Conservation (phyloP, 2,113 vertebrate genomes). For the Stigmatopora argus region DNA sequence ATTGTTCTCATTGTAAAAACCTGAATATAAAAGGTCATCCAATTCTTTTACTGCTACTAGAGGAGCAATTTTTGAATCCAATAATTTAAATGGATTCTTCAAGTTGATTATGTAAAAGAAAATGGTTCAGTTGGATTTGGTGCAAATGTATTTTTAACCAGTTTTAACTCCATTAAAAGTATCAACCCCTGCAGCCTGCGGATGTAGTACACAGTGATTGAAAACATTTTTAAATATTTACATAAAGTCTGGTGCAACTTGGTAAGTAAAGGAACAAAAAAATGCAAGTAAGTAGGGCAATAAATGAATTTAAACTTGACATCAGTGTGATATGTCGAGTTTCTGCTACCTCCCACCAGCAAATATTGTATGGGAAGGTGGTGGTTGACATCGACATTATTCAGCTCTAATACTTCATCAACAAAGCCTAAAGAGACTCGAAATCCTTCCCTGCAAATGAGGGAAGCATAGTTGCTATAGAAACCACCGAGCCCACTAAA, state of each 20-base stretch:
- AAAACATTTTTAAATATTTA: neutral
- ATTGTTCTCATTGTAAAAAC: conserved; percentile 6
- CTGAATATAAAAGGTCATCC: conserved; percentile 9
- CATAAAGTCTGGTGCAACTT: neutral
- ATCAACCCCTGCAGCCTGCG: neutral
- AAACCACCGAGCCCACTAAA: conserved; percentile 43
- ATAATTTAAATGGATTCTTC: conserved; percentile 13
- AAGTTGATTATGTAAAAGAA: conserved; percentile 10
- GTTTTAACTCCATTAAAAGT: neutral
- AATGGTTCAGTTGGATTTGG: neutral
- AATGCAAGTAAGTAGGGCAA: too few relatives aligned
- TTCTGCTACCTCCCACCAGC: conserved; percentile 16
- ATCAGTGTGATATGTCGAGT: neutral
- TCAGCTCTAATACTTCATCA: conserved; percentile 20
- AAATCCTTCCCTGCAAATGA: conserved; percentile 21
- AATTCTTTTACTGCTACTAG: neutral
- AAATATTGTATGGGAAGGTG: conserved; percentile 14
- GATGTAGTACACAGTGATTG: neutral
- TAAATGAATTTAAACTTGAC: conserved; percentile 1
- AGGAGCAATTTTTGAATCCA: neutral
- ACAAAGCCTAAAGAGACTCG: conserved; percentile 26
- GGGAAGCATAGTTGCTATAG: conserved; percentile 50
- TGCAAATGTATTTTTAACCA: conserved; percentile 2
- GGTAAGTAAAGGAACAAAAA: neutral
- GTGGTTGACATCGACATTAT: conserved; percentile 25